phyloP scores from a whole-genome alignment of 30 jellyfish, hydroid and myxozoan species.

The Hydra vulgaris region DNA sequence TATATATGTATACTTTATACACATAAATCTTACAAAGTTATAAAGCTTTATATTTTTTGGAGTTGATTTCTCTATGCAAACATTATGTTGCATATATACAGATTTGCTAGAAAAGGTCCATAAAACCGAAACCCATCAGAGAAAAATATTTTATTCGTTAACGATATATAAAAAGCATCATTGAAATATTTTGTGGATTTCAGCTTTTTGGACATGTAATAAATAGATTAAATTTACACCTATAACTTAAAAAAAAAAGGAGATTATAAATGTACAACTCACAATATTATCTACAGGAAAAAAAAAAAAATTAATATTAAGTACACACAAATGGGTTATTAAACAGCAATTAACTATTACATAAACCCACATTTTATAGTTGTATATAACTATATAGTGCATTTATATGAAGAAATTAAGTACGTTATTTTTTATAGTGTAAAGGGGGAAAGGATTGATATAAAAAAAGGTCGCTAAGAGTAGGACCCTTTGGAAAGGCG shows the following conservation, averaged over 20 bases:
- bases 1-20: not conserved
- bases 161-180: not conserved
- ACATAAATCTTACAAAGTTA: not conserved
- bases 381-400: not conserved
- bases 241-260: not conserved
- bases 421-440: not conserved
- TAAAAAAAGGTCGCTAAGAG: conserved; percentile 3
- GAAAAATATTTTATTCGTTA: not conserved
- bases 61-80: not conserved
- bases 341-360: not conserved
- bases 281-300: not conserved
- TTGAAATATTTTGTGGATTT: not conserved
- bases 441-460: not conserved
- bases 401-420: not conserved
- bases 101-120: not conserved
- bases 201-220: not conserved
- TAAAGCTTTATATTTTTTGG: not conserved
- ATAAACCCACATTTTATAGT: not conserved
- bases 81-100: not conserved
- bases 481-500: conserved; percentile 14
- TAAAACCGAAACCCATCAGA: not conserved
- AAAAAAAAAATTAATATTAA: too few relatives aligned
- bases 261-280: not conserved
- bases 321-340: not conserved
- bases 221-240: not conserved